Evolutionary conservation across 2,888 invertebrate genomes (phyloP), one percentile per base, ranked within the genome.

Genomic region (Piscicola geometra): DNA sequence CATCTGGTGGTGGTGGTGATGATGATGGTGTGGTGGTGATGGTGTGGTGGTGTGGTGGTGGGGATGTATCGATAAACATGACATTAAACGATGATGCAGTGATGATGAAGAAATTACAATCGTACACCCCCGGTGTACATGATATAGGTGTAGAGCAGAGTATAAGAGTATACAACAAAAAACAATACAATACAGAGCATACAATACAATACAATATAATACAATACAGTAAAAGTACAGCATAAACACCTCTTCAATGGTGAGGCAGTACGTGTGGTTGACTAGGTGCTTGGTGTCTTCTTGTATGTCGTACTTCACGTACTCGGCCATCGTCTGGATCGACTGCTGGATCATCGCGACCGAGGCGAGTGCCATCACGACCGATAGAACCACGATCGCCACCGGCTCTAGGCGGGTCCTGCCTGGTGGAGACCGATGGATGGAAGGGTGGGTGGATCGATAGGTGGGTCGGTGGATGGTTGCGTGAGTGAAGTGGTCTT

Each of bases 321-420:
- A 80, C 12, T 75, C 78, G 12, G 83, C 76, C 15, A 86, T 85
- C 52, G 82, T 83, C 74, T 83, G 81, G 0, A 85, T 78, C 3
- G 86, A 82, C 78, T 85, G 84, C 15, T 83, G 82, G 32, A 86
- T 79, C 78, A 80, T 80, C 76, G 83, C 83, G 1, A 86, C 80
- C 64, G 82, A 83, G 0, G 85, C 85, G 70, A 85, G 82, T 32
- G 83, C 84, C 85, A 85, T 85, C 21, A 85, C 81, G 35, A 85
- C 84, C 70, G 83, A 82, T 67, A 85, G 82, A 52, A 85, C 81
- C 60, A 86, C 82, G 75, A 84, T 79, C 12, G 84, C 82, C 33
- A 85, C 77, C 0, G 85, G 85, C 78, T 85, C 84, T 3, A 85
- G 80, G 30, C 84, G 81, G 28, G 85, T 86, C 25, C 84, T 69